Percentiles rank a stretch among this genome's conserved stretches.
Evolutionary conservation across 2,888 invertebrate genomes (phyloP).

Genomic region (Petrolisthes manimaculis): DNA sequence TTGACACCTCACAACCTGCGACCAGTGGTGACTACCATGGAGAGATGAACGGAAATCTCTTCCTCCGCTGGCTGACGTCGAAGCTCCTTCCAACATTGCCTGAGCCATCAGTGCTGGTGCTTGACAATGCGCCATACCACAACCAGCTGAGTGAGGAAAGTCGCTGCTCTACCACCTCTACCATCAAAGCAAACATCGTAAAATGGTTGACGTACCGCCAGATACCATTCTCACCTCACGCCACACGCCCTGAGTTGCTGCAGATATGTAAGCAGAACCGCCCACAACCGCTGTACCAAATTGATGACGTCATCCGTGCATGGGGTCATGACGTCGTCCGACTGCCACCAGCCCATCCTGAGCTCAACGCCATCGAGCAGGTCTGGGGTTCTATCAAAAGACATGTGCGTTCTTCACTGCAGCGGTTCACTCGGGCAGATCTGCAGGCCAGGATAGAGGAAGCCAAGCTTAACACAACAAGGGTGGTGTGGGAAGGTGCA

Average conservation of each 20-base stretch:
- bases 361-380: too few relatives aligned
- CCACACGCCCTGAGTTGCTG: neutral
- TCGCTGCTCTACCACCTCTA: constrained; percentile 41
- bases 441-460: too few relatives aligned
- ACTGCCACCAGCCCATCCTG: too few relatives aligned
- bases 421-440: too few relatives aligned
- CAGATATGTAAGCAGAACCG: constrained; percentile 27
- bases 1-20: constrained; percentile 22
- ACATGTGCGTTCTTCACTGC: too few relatives aligned
- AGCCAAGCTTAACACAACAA: neutral
- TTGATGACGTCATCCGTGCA: neutral
- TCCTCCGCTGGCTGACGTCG: constrained; percentile 31
- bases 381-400: too few relatives aligned
- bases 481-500: neutral
- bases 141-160: constrained; percentile 22
- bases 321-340: too few relatives aligned
- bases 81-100: neutral
- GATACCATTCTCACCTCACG: constrained; percentile 14
- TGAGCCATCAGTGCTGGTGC: constrained; percentile 16
- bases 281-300: constrained; percentile 1
- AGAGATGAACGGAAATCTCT: constrained; percentile 6
- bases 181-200: constrained; percentile 15
- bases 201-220: constrained; percentile 22
- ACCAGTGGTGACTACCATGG: constrained; percentile 26
- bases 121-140: constrained; percentile 20